A percentile compares a stretch with the other conserved stretches of the same genome.
Evolutionary conservation across 1,140 invertebrate species (phyloP).

Genomic region (Samia ricini): DNA sequence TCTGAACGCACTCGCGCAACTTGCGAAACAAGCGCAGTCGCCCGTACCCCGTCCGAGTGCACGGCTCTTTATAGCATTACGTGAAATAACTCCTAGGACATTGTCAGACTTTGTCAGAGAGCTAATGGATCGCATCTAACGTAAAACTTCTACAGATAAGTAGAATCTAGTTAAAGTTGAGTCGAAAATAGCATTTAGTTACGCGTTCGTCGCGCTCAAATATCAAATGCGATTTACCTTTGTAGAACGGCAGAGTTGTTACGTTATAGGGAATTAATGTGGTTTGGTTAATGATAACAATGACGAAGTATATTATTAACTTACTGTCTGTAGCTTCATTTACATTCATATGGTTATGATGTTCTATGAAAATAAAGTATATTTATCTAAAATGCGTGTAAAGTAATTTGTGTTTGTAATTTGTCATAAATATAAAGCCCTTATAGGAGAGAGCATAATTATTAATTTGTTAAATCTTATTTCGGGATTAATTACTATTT

Average conservation of each 20-base stretch:
- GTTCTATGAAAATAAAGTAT: no score
- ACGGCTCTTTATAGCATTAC: slow-evolving; percentile 70
- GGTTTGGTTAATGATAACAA: not conserved
- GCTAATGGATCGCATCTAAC: slow-evolving; percentile 68
- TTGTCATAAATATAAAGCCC: no score
- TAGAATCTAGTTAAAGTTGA: slow-evolving; percentile 50
- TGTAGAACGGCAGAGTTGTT: slow-evolving; percentile 3
- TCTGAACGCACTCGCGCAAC: slow-evolving; percentile 41
- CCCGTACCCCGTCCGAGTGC: slow-evolving; percentile 34
- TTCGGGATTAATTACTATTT: no score
- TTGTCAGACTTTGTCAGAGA: slow-evolving; percentile 40
- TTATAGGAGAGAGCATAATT: no score
- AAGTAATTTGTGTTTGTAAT: no score
- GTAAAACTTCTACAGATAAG: slow-evolving; percentile 59
- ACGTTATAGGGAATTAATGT: not conserved
- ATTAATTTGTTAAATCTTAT: no score
- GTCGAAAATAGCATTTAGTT: slow-evolving; percentile 49
- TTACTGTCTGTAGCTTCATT: no score
- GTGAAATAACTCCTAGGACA: slow-evolving; percentile 57
- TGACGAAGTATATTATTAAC: no score
- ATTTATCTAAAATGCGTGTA: no score
- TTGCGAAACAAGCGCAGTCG: slow-evolving; percentile 33
- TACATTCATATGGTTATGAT: no score
- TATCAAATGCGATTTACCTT: slow-evolving; percentile 24
- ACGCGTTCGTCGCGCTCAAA: slow-evolving; percentile 33